Evolutionary conservation across 2,888 invertebrate species (phyloP).

Genomic region (Gisinianus flammeolus): DNA sequence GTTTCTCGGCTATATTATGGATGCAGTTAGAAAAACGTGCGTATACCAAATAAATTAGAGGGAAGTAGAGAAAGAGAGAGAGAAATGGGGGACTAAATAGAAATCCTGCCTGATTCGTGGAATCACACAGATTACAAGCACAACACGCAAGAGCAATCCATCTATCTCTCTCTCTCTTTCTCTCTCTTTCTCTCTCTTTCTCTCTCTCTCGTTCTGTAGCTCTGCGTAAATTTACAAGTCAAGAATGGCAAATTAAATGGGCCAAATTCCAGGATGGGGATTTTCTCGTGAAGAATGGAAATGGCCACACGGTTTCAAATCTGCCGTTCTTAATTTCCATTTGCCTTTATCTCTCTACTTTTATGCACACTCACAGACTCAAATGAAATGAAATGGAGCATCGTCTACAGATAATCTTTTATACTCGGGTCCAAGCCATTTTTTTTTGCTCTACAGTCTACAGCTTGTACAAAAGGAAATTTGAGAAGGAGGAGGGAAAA

Average conservation of each 20-base stretch:
- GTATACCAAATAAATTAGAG: too few species aligned
- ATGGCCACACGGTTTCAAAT: not conserved
- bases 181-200: not conserved
- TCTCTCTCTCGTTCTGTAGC: not conserved
- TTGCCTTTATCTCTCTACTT: too few species aligned
- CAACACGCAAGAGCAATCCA: not conserved
- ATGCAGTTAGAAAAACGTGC: too few species aligned
- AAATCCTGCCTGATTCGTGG: too few species aligned
- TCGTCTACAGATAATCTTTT: too few species aligned
- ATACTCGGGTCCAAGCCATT: too few species aligned
- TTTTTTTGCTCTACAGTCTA: not conserved
- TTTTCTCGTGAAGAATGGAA: not conserved
- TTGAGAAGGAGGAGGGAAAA: not conserved
- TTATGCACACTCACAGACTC: not conserved
- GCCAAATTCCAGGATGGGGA: constrained; percentile 29
- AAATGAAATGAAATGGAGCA: not conserved
- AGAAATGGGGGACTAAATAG: too few species aligned
- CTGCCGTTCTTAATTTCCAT: too few species aligned
- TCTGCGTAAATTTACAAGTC: constrained; percentile 3
- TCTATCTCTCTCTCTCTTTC: not conserved
- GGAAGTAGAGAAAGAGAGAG: too few species aligned
- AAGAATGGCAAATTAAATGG: constrained; percentile 35
- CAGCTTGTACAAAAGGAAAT: not conserved
- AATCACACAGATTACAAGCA: not conserved
- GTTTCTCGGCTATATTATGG: too few species aligned